These are phyloP conservation scores for Heliconius hermathena DNA, from an alignment of 1,140 invertebrate species.

Conservation along the genomic window DNA sequence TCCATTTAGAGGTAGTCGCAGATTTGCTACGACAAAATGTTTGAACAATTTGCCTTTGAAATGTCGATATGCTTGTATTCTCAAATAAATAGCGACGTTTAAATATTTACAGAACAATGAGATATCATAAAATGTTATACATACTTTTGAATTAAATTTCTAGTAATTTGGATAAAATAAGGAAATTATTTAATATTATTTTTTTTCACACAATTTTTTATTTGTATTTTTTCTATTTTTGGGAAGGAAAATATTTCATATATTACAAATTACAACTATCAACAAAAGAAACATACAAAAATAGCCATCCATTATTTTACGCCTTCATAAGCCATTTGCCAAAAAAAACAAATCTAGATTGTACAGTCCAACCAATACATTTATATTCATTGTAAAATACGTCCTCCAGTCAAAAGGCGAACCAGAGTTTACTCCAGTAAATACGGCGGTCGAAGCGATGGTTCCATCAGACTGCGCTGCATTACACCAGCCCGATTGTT, in stretches of 20 bases:
- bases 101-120: slow-evolving; percentile 11
- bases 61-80: not conserved
- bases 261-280: too few relatives aligned
- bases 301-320: too few relatives aligned
- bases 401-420: not conserved
- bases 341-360: not conserved
- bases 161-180: too few relatives aligned
- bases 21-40: slow-evolving; percentile 10
- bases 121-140: not conserved
- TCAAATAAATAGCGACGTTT: not conserved
- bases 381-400: slow-evolving; percentile 1
- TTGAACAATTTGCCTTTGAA: slow-evolving; percentile 12
- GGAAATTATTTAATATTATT: too few relatives aligned
- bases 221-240: too few relatives aligned
- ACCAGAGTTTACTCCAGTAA: slow-evolving; percentile 9
- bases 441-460: slow-evolving; percentile 24
- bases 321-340: too few relatives aligned
- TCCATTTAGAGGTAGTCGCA: slow-evolving; percentile 1
- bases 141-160: not conserved
- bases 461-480: slow-evolving; percentile 30
- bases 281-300: too few relatives aligned
- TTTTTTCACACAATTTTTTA: too few relatives aligned
- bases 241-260: too few relatives aligned
- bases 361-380: not conserved
- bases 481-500: slow-evolving; percentile 52